phyloP scores from a whole-genome alignment of 2,888 invertebrate species.

The Xanthia icteritia region DNA sequence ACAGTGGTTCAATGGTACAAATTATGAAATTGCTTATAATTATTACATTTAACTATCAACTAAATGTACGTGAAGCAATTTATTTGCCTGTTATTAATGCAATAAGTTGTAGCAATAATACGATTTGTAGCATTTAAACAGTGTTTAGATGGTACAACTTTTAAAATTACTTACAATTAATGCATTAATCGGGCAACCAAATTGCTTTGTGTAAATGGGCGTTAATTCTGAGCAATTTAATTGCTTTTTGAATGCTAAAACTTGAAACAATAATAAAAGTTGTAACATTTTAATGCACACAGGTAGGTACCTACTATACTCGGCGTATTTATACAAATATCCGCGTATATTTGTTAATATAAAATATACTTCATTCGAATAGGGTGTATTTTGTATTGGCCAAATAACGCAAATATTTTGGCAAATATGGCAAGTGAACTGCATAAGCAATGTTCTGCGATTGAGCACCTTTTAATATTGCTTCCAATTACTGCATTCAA shows the following conservation, averaged over 20 bases:
- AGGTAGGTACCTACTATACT: background rate
- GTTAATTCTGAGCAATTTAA: background rate
- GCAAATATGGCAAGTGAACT: background rate
- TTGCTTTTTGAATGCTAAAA: background rate
- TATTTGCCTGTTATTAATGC: no score
- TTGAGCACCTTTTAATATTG: no score
- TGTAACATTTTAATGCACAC: background rate
- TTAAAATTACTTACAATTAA: background rate
- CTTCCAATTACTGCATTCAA: no score
- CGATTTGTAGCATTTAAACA: background rate
- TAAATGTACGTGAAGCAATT: background rate
- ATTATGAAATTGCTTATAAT: background rate
- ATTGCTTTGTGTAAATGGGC: background rate
- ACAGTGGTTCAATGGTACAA: background rate
- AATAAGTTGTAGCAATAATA: background rate
- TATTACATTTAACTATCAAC: background rate
- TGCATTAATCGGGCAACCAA: conserved; percentile 1
- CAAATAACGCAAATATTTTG: background rate
- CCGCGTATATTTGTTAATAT: background rate
- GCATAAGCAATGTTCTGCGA: background rate
- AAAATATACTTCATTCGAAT: background rate
- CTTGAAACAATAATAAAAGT: background rate
- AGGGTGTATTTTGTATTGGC: background rate
- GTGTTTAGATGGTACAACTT: conserved; percentile 2
- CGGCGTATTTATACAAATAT: background rate